A percentile compares a stretch with the other conserved stretches of the same genome.
Conservation (phyloP, 2,797 vertebrate species). For the Falco naumanni region DNA sequence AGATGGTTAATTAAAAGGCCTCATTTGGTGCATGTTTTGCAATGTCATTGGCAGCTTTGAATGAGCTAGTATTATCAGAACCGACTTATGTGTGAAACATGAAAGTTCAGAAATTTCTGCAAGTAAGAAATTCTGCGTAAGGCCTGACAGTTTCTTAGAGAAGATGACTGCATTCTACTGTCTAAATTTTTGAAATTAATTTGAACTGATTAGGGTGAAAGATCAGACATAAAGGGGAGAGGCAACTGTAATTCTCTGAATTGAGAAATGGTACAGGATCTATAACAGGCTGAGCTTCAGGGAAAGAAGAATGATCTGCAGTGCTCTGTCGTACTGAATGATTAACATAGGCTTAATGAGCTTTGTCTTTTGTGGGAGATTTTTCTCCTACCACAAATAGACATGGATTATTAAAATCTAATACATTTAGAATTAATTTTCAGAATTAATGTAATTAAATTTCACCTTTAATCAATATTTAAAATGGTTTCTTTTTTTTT, state of each 20-base stretch:
- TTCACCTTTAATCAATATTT: background rate
- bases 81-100: background rate
- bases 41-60: background rate
- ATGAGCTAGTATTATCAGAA: background rate
- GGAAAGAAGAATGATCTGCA: background rate
- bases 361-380: background rate
- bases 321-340: background rate
- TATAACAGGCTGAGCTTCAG: background rate
- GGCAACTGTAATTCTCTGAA: background rate
- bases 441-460: background rate
- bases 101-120: background rate
- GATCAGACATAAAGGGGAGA: background rate
- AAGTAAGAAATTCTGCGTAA: background rate
- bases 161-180: background rate
- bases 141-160: background rate
- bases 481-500: background rate
- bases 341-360: background rate
- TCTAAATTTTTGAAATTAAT: background rate
- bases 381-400: background rate
- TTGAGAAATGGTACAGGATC: background rate
- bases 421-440: too few relatives aligned
- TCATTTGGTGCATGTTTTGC: background rate
- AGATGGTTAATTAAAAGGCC: background rate
- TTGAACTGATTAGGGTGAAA: background rate
- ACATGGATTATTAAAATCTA: background rate